A percentile compares a stretch with the other conserved stretches of the same genome.
Evolutionary conservation across 2,797 vertebrate genomes (phyloP).

Genomic region (Columba guinea): DNA sequence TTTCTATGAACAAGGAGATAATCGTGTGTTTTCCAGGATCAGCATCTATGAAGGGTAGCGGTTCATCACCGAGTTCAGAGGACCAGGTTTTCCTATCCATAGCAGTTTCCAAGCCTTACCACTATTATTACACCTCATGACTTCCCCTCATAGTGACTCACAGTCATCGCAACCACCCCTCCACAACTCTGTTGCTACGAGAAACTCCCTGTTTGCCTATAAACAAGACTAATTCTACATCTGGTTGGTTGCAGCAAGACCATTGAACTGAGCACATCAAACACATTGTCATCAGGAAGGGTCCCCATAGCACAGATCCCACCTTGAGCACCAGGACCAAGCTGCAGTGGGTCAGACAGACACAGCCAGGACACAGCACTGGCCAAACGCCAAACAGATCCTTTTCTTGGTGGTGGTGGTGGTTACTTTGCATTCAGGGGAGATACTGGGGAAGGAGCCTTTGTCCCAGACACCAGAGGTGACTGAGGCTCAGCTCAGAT

Average conservation of each 20-base stretch:
- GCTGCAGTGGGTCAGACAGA: background rate
- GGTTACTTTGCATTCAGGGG: fast-evolving
- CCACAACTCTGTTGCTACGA: background rate
- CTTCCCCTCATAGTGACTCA: background rate
- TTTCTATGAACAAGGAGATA: background rate
- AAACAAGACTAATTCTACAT: background rate
- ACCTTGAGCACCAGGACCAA: background rate
- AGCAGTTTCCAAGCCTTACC: background rate
- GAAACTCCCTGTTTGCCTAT: background rate
- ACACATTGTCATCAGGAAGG: fast-evolving
- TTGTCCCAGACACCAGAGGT: background rate
- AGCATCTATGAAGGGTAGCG: background rate
- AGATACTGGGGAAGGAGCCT: background rate
- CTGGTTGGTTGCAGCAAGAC: background rate
- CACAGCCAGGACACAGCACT: background rate
- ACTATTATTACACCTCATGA: background rate
- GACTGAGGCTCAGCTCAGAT: background rate
- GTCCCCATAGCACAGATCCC: background rate
- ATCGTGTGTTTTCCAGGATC: background rate
- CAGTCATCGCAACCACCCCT: fast-evolving
- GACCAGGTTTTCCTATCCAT: background rate
- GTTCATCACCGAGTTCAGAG: background rate
- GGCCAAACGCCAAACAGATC: background rate
- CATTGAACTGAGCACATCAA: background rate
- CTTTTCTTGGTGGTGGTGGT: fast-evolving